Evolutionary conservation across 1,140 invertebrate genomes (phyloP), one percentile per base, ranked within the genome.

Genomic region (Galendromus occidentalis): DNA sequence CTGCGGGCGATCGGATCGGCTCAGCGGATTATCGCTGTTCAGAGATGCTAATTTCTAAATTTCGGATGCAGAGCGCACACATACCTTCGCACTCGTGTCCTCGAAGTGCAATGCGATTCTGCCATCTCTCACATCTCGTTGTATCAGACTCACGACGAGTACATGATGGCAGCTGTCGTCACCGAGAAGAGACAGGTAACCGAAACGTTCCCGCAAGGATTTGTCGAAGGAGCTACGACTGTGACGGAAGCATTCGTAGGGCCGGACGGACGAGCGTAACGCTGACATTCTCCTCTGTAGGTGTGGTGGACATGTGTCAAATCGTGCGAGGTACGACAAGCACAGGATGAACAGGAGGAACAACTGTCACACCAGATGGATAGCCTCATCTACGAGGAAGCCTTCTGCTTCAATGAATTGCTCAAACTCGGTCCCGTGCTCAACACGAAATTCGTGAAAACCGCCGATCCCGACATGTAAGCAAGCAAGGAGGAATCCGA

Each of bases 171-270:
- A 17, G 22, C 51, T 25, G 51, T 59, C 33, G 51, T 59, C 51
- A 59, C 51, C 51, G 51, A 59, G 51, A 59, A 59, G 51, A 59
- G 51, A 59, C 51, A 59, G 51, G 51, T 59, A 59, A 25, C 14
- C 25, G 1, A 59, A 59, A 20, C 33, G 33, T 39, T 39, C 33
- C 9, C 9, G 33, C 4, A 39, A 39, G 9, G 9, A 39, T 39
- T 39, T 39, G 33, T 39, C 33, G 33, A 9, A 39, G 33, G 9
- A 39, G 33, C n/a, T n/a, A n/a, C n/a, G n/a, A n/a, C n/a, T n/a
- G n/a, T n/a, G n/a, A n/a, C n/a, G n/a, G n/a, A n/a, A n/a, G n/a
- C n/a, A n/a, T n/a, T n/a, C n/a, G n/a, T n/a, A n/a, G n/a, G n/a
- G n/a, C n/a, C n/a, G n/a, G n/a, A n/a, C n/a, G n/a, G n/a, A n/a